phyloP scores from a whole-genome alignment of 1,140 invertebrate species.

The Cydia splendana region DNA sequence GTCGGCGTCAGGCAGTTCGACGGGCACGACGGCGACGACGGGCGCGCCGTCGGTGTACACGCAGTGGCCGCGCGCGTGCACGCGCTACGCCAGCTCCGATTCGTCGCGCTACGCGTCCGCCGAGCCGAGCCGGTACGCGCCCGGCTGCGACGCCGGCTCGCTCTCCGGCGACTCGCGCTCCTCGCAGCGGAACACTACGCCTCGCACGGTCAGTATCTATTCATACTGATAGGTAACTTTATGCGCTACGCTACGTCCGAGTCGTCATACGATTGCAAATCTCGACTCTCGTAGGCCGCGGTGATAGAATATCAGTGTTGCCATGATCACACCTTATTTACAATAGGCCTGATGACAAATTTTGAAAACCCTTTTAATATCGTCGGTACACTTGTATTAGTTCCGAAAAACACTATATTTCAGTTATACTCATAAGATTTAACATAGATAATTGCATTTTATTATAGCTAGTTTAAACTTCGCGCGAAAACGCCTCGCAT shows the following conservation, averaged over 20 bases:
- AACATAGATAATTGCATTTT: no score
- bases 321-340: no score
- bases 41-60: constrained; percentile 47
- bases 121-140: constrained; percentile 43
- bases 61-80: constrained; percentile 57
- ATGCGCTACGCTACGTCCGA: constrained; percentile 38
- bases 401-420: no score
- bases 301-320: no score
- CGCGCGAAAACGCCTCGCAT: no score
- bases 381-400: no score
- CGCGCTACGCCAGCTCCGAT: constrained; percentile 41
- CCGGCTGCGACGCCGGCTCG: constrained; percentile 84
- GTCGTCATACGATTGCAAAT: not conserved
- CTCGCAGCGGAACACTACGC: constrained; percentile 69
- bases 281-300: no score
- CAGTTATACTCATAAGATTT: no score
- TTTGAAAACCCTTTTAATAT: no score
- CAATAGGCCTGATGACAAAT: no score
- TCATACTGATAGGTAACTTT: no score
- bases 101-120: constrained; percentile 21
- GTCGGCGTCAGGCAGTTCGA: constrained; percentile 56
- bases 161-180: constrained; percentile 84
- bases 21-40: constrained; percentile 52
- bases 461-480: no score
- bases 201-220: not conserved